Evolutionary conservation across 1,140 invertebrate genomes (phyloP).

Genomic region (Temnothorax curvispinosus): DNA sequence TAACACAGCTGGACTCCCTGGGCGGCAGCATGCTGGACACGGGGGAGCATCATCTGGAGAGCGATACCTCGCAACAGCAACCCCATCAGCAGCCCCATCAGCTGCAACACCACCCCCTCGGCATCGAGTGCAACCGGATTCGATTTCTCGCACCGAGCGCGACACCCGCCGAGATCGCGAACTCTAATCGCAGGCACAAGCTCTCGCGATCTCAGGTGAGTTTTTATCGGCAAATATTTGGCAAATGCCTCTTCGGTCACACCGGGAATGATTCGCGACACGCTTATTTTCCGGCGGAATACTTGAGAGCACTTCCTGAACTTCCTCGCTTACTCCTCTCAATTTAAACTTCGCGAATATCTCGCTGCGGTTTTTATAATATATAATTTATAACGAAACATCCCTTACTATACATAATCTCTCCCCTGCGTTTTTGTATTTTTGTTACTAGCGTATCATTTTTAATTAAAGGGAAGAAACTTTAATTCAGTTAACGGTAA

Average conservation of each 20-base stretch:
- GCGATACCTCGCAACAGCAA: conserved; percentile 75
- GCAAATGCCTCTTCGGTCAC: not conserved
- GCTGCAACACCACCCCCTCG: conserved; percentile 75
- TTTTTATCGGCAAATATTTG: not conserved
- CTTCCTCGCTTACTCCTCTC: not conserved
- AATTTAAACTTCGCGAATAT: not conserved
- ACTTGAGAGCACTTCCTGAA: not conserved
- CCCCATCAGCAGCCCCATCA: conserved; percentile 74
- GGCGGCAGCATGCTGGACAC: conserved; percentile 87
- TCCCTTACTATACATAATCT: not conserved
- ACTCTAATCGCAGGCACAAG: conserved; percentile 85
- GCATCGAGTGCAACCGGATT: conserved; percentile 76
- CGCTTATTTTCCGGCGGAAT: not conserved
- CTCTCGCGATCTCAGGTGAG: conserved; percentile 88
- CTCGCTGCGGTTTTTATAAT: not conserved
- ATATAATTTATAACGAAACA: not conserved
- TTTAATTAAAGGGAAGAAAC: conserved; percentile 20
- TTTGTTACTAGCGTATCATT: not conserved
- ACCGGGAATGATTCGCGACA: not conserved
- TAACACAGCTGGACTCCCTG: conserved; percentile 88
- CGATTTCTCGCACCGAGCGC: conserved; percentile 82
- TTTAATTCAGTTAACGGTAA: not conserved
- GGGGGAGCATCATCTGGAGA: conserved; percentile 79
- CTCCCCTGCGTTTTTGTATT: not conserved
- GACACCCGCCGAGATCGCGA: conserved; percentile 76